Base-by-base conservation (phyloP, 2,888 invertebrate species). In the Eretmocerus hayati region DNA sequence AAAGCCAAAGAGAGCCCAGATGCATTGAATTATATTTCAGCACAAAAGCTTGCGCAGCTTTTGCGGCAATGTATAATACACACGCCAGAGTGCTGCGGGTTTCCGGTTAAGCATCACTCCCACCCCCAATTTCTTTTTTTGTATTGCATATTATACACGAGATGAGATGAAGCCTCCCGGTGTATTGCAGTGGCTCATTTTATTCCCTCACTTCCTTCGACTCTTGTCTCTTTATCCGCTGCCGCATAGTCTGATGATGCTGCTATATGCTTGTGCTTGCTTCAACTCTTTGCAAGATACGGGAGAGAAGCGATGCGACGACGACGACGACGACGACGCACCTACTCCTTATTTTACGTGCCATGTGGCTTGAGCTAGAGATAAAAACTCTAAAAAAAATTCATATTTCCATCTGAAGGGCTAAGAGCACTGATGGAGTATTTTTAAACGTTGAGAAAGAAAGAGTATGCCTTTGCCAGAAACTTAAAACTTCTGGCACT, bases 321-420 rank as follows among this genome's bases (percentile, higher is more conserved):
- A n/a, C n/a, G n/a, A n/a, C n/a, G n/a, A n/a, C n/a, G n/a, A n/a
- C n/a, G n/a, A n/a, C n/a, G n/a, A n/a, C n/a, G n/a, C n/a, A n/a
- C n/a, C n/a, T n/a, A n/a, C n/a, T n/a, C n/a, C n/a, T n/a, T n/a
- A n/a, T n/a, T n/a, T n/a, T 59, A 58, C 59, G 62, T 60, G 59
- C 64, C 65, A 64, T 64, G 60, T 63, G 64, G 62, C 60, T 57
- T 54, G 50, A 50, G 56, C 61, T 55, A 59, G 57, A 62, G 61
- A 63, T 64, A 64, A 61, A 63, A 58, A 41, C 19, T 56, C 56
- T 57, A 33, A 37, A 50, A 52, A 61, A 65, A 64, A 63, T 63
- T 63, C 64, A 64, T 64, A 65, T 64, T 64, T 64, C 60, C 60
- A 64, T 56, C 61, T 57, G 60, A 61, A 63, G 62, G 62, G 61